Evolutionary conservation across 2,113 vertebrate genomes (phyloP).

Genomic region (Erythrocercus mccallii): DNA sequence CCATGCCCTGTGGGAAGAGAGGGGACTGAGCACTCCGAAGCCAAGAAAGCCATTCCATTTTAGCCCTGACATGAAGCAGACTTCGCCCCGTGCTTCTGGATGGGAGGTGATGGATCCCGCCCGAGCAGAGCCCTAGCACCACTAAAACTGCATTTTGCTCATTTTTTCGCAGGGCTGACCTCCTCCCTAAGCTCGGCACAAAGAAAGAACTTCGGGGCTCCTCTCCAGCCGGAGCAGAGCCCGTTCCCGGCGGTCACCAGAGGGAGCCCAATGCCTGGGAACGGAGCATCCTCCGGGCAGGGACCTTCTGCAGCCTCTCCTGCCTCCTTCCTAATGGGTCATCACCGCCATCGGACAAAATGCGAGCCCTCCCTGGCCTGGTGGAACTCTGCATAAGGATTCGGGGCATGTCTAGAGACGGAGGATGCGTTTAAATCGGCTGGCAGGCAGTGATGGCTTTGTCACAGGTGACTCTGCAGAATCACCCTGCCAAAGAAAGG

Average conservation of each 20-base stretch:
- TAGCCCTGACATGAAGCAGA: fast-evolving
- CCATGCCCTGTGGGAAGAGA: background rate
- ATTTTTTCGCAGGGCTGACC: fast-evolving
- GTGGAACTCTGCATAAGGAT: background rate
- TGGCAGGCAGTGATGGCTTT: background rate
- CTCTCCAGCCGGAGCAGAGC: fast-evolving
- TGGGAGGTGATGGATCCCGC: background rate
- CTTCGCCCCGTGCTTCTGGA: fast-evolving
- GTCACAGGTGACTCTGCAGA: background rate
- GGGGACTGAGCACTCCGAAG: background rate
- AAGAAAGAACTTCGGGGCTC: fast-evolving
- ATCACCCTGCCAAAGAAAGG: background rate
- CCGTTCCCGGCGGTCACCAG: background rate
- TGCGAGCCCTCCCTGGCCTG: fast-evolving
- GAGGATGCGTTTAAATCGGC: background rate
- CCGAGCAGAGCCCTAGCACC: background rate
- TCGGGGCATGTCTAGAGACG: fast-evolving
- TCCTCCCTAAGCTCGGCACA: fast-evolving
- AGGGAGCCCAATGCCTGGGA: conserved; percentile 19
- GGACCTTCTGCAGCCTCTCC: background rate
- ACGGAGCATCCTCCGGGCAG: background rate
- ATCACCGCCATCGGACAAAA: fast-evolving
- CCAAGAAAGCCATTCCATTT: background rate
- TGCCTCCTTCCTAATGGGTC: background rate
- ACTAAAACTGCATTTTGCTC: background rate